Evolutionary conservation across 2,888 invertebrate genomes (phyloP).

Genomic region (Gibbula magus): DNA sequence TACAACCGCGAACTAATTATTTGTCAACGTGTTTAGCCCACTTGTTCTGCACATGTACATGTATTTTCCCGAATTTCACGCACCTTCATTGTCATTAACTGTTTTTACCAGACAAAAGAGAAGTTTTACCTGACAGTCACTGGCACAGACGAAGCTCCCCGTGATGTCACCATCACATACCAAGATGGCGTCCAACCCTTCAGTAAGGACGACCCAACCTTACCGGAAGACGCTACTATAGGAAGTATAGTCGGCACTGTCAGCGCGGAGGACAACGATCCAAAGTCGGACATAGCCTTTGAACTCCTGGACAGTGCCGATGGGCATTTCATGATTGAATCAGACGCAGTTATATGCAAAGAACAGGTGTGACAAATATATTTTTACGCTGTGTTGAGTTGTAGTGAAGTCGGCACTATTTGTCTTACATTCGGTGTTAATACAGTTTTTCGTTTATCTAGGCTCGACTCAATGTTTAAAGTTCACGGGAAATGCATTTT

Average conservation of each 20-base stretch:
- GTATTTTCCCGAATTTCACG: no score
- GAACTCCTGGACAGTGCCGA: slow-evolving; percentile 31
- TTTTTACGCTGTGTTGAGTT: neutral
- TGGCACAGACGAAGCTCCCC: slow-evolving; percentile 38
- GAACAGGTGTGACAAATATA: slow-evolving; percentile 29
- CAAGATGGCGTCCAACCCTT: slow-evolving; percentile 23
- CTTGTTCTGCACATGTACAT: no score
- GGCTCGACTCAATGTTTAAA: no score
- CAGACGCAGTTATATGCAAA: slow-evolving; percentile 21
- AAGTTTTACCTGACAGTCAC: slow-evolving; percentile 41
- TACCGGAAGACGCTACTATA: slow-evolving; percentile 37
- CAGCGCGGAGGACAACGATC: slow-evolving; percentile 35
- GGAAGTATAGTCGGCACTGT: slow-evolving; percentile 40
- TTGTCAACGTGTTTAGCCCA: no score
- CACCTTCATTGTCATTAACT: no score
- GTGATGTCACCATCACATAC: slow-evolving; percentile 36
- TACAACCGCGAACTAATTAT: no score
- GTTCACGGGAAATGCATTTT: no score
- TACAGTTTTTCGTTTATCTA: no score
- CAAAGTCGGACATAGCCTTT: slow-evolving; percentile 38
- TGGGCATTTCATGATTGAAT: slow-evolving; percentile 26
- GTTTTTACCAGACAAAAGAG: slow-evolving; percentile 33
- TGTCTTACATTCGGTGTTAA: no score
- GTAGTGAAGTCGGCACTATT: no score
- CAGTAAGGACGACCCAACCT: slow-evolving; percentile 26